These are phyloP conservation scores for Pedionomus torquatus DNA, from an alignment of 2,113 vertebrate species.

Conservation along the genomic window DNA sequence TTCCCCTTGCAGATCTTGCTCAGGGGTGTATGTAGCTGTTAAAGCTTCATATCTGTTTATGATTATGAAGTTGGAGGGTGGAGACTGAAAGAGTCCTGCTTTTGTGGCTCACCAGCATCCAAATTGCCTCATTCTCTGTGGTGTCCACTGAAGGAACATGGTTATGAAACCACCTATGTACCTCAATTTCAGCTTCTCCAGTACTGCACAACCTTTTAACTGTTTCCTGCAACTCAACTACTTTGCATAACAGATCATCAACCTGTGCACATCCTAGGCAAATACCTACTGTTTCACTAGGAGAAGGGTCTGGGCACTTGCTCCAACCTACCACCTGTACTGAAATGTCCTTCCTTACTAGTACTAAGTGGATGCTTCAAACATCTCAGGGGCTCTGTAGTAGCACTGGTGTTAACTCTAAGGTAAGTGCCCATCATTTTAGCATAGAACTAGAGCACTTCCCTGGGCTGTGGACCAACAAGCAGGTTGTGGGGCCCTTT, in stretches of 20 bases:
- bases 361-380: not conserved
- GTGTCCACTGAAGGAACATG: not conserved
- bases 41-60: not conserved
- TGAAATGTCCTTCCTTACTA: not conserved
- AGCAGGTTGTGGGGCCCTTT: not conserved
- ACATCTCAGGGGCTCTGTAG: not conserved
- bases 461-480: not conserved
- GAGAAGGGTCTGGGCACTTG: not conserved
- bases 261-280: not conserved
- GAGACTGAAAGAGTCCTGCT: not conserved
- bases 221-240: not conserved
- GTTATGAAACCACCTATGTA: not conserved
- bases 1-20: not conserved
- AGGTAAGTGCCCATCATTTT: not conserved
- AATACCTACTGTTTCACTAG: not conserved
- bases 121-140: not conserved
- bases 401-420: not conserved
- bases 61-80: not conserved
- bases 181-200: not conserved
- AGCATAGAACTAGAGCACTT: not conserved
- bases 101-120: not conserved
- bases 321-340: not conserved
- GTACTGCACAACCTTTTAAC: not conserved
- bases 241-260: not conserved
- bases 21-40: not conserved